Conservation (phyloP, 2,797 vertebrate species). For the Crax fasciolata region DNA sequence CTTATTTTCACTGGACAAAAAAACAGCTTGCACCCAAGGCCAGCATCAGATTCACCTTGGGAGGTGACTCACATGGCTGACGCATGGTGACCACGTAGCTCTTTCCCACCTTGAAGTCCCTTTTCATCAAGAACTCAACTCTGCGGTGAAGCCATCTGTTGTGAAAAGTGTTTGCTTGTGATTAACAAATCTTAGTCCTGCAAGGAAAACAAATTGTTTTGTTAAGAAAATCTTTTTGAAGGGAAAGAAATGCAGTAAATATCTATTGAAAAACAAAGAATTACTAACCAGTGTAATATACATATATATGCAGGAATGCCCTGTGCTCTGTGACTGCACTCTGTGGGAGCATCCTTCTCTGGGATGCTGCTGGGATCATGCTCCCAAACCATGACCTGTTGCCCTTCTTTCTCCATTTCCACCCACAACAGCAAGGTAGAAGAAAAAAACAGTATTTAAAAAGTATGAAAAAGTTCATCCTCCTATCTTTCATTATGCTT, state of each 20-base stretch:
- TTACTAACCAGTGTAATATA: not conserved
- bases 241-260: not conserved
- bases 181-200: not conserved
- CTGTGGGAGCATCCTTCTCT: not conserved
- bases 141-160: not conserved
- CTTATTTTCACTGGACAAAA: not conserved
- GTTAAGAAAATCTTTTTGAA: not conserved
- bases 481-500: not conserved
- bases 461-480: rapidly evolving
- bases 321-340: not conserved
- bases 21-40: not conserved
- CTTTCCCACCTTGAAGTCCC: not conserved
- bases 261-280: not conserved
- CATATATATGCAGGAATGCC: rapidly evolving
- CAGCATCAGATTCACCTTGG: not conserved
- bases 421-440: not conserved
- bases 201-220: not conserved
- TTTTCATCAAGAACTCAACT: not conserved
- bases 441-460: not conserved
- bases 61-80: rapidly evolving
- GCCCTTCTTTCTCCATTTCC: not conserved
- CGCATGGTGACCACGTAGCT: rapidly evolving
- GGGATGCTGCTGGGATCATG: not conserved
- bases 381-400: rapidly evolving
- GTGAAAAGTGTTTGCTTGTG: not conserved